phyloP scores from a whole-genome alignment of 2,888 invertebrate species.

The Gastrophysa polygoni region DNA sequence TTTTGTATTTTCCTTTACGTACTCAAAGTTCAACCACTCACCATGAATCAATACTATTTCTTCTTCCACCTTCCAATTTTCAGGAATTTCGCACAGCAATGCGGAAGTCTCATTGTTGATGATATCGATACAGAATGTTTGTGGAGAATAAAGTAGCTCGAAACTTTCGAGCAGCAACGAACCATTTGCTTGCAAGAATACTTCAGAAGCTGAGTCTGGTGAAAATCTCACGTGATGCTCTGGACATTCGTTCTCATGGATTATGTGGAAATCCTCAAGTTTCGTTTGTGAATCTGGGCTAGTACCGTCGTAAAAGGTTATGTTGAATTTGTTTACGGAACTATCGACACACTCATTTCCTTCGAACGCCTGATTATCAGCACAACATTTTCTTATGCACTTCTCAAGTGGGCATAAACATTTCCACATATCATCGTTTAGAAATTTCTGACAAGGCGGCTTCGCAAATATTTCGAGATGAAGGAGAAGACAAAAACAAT shows the following conservation, averaged over 20 bases:
- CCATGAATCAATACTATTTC: background rate
- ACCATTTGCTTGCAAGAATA: slow-evolving; percentile 28
- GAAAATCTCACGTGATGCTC: background rate
- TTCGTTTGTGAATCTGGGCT: background rate
- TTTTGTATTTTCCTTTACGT: no score
- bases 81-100: slow-evolving; percentile 12
- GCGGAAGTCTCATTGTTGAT: slow-evolving; percentile 12
- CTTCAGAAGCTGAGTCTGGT: background rate
- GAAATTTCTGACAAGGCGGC: background rate
- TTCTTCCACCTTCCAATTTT: background rate
- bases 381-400: slow-evolving; percentile 42
- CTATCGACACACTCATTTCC: background rate
- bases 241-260: slow-evolving; percentile 14
- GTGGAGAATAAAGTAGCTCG: slow-evolving; percentile 10
- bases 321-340: slow-evolving; percentile 2
- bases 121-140: slow-evolving; percentile 26
- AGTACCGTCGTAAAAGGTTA: slow-evolving; percentile 17
- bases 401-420: slow-evolving; percentile 34
- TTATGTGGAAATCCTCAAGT: slow-evolving; percentile 8
- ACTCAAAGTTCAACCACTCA: slow-evolving; percentile 8
- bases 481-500: background rate
- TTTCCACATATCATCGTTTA: slow-evolving; percentile 12
- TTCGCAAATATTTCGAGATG: background rate
- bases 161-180: slow-evolving; percentile 14
- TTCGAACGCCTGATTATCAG: background rate